Conservation (phyloP, 2,797 vertebrate genomes). For the Acanthis flammea region DNA sequence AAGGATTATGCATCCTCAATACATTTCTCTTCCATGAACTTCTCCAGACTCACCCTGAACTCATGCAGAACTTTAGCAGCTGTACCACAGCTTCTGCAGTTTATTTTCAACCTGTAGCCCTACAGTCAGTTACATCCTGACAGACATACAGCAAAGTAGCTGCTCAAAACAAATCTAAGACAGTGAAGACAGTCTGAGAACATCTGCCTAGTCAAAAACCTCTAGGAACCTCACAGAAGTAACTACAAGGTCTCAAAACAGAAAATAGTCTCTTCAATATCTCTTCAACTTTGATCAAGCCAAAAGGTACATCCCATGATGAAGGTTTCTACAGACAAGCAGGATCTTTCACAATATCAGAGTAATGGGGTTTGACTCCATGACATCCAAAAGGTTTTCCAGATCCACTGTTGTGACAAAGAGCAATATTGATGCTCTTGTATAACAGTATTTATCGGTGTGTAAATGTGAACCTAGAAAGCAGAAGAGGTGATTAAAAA, state of each 20-base stretch:
- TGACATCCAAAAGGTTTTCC: background rate
- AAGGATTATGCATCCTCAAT: background rate
- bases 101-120: background rate
- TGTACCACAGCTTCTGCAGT: background rate
- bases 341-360: background rate
- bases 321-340: background rate
- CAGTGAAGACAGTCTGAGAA: background rate
- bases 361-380: background rate
- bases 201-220: background rate
- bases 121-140: background rate
- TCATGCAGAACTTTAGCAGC: background rate
- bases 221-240: background rate
- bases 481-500: background rate
- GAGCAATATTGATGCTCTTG: accelerated
- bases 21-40: background rate
- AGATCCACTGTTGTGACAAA: background rate
- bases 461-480: background rate
- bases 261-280: background rate
- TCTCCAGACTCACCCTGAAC: background rate
- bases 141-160: background rate
- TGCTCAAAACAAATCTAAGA: background rate
- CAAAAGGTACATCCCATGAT: background rate
- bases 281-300: background rate
- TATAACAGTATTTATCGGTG: background rate
- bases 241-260: background rate